Evolutionary conservation across 2,113 vertebrate species (phyloP).

Genomic region (Callipepla californica): DNA sequence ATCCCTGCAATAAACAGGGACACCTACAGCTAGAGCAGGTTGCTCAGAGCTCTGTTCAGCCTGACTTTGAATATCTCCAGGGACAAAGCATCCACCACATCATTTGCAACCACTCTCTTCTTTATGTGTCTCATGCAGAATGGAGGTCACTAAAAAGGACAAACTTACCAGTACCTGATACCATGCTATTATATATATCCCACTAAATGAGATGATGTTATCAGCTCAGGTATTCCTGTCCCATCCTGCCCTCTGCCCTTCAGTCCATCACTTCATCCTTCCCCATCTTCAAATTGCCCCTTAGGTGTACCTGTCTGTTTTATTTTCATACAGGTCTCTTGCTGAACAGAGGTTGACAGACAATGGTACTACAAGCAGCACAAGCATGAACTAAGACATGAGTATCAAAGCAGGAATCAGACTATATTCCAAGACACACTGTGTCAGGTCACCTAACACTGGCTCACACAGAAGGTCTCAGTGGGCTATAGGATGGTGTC

Average conservation of each 20-base stretch:
- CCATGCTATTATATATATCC: background rate
- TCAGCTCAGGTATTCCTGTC: background rate
- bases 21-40: too few relatives aligned
- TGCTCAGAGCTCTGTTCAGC: too few relatives aligned
- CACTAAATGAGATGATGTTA: background rate
- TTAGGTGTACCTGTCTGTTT: background rate
- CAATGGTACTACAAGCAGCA: background rate
- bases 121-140: background rate
- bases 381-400: background rate
- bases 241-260: background rate
- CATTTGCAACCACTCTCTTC: background rate
- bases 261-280: background rate
- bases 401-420: background rate
- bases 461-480: accelerated
- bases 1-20: too few relatives aligned
- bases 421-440: accelerated
- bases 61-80: too few relatives aligned
- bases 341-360: background rate
- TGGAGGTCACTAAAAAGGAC: background rate
- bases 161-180: background rate
- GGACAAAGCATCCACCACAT: too few relatives aligned
- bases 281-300: background rate
- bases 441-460: background rate
- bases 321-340: background rate
- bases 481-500: background rate